phyloP scores from a whole-genome alignment of 1,140 invertebrate genomes.

The Brachionus calyciflorus region DNA sequence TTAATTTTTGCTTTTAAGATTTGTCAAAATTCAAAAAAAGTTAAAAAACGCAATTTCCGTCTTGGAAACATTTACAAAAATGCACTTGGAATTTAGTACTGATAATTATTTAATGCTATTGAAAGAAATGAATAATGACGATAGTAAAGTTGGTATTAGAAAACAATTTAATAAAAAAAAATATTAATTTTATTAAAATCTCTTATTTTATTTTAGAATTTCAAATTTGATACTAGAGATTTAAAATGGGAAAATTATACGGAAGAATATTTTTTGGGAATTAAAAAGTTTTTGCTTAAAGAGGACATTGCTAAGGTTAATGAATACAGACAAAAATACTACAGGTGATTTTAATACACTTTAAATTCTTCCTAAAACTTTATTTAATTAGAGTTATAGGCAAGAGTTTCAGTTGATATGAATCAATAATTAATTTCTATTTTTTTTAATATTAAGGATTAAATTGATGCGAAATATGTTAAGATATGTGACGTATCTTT shows the following conservation, averaged over 20 bases:
- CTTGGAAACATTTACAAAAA: slow-evolving; percentile 73
- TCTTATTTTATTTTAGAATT: slow-evolving; percentile 44
- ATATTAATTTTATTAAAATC: not conserved
- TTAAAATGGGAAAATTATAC: slow-evolving; percentile 57
- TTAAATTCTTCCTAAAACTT: too few relatives aligned
- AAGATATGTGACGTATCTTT: not conserved
- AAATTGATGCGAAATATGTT: slow-evolving; percentile 12
- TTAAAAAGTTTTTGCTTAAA: slow-evolving; percentile 56
- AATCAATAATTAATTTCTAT: not conserved
- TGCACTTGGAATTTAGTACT: slow-evolving; percentile 78
- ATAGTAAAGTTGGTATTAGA: slow-evolving; percentile 61
- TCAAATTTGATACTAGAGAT: slow-evolving; percentile 55
- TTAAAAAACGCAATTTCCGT: slow-evolving; percentile 73
- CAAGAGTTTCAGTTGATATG: too few relatives aligned
- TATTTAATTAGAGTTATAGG: too few relatives aligned
- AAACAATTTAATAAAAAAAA: not conserved
- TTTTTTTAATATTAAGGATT: not conserved
- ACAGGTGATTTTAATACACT: not conserved
- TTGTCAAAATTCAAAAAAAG: slow-evolving; percentile 52
- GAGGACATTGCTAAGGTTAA: slow-evolving; percentile 52
- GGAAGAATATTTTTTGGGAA: slow-evolving; percentile 56
- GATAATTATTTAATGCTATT: slow-evolving; percentile 70
- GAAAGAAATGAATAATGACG: slow-evolving; percentile 64
- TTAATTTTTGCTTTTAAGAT: not conserved
- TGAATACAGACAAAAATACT: slow-evolving; percentile 8